Base-by-base conservation (phyloP, 2,797 vertebrate genomes). In the Aeoliscus strigatus region DNA sequence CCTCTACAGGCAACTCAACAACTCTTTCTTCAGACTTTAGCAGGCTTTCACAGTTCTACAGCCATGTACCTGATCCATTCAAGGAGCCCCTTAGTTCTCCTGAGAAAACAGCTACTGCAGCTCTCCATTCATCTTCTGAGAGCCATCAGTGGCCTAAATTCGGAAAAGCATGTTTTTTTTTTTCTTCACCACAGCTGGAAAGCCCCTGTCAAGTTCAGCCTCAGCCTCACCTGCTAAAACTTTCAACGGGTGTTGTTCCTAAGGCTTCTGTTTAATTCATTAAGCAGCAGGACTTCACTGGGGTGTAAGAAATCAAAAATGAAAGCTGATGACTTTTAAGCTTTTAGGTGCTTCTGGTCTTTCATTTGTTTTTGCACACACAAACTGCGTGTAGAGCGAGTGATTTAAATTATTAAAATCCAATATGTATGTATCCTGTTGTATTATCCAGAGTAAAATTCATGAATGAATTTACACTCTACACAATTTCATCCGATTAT, bases 241-340 rank as follows among this genome's bases (percentile, higher is more conserved):
- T 41, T 75, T 79, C 80, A 73, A 81, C 39, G 49, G 63, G 49
- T 60, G 46, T 70, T 65, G 44, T 59, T 61, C 43, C 17, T 59
- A 53, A 56, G 55, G 57, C 68, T 79, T 53, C 50, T 83, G 63
- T 79, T 86, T 82, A 63, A 83, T 80, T 78, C 58, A 75, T 35
- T 54, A 58, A 50, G 55, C 34, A 48, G 54, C 27, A 21, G 61
- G n/a, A n/a, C n/a, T n/a, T n/a, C n/a, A n/a, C n/a, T 60, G 41
- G 51, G 46, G 14, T 23, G 21, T 45, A 27, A 49, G 53, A 59
- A 56, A 23, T 27, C 14, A 44, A 63, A 68, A 66, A 39, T 14
- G 50, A 55, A 62, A 69, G 43, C 43, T 50, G 63, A 41, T 49
- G 8, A 17, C 39, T 66, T 63, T 46, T 14, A 12, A 14, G 40